These are phyloP conservation scores for Syngnathus rostellatus DNA, from an alignment of 2,797 vertebrate genomes.

Conservation along the genomic window DNA sequence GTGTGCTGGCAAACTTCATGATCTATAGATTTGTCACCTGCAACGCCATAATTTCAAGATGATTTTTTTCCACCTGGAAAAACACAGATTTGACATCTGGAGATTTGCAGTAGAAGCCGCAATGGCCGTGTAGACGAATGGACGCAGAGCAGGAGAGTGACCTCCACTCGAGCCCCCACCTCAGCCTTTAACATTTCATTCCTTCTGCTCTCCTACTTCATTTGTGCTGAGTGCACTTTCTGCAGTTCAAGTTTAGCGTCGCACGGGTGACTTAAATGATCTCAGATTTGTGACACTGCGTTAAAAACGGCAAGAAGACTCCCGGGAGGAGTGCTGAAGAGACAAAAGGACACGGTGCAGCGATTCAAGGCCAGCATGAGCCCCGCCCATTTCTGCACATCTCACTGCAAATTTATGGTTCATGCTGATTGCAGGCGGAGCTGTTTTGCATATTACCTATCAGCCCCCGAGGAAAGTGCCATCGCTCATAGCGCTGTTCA, in stretches of 20 bases:
- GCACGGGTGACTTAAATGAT: constrained; percentile 45
- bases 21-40: not conserved
- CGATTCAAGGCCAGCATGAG: constrained; percentile 15
- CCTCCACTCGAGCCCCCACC: constrained; percentile 29
- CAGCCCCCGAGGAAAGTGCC: constrained; percentile 16
- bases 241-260: constrained; percentile 23
- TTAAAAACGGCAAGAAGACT: constrained; percentile 43
- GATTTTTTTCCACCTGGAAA: not conserved
- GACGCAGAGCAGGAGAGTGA: constrained; percentile 30
- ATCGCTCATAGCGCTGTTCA: constrained; percentile 40
- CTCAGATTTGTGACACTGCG: constrained; percentile 37
- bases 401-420: constrained; percentile 48
- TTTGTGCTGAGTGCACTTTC: constrained; percentile 7
- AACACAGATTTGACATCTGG: not conserved
- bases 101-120: not conserved
- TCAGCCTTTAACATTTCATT: not conserved
- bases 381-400: constrained; percentile 26
- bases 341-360: constrained; percentile 40
- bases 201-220: not conserved
- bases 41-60: not conserved
- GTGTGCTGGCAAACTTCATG: constrained; percentile 1
- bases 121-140: constrained; percentile 14
- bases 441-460: constrained; percentile 59
- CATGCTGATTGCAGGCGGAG: constrained; percentile 41
- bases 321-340: constrained; percentile 54